Conservation (phyloP, 2,797 vertebrate species). For the Dromococcyx pavoninus region DNA sequence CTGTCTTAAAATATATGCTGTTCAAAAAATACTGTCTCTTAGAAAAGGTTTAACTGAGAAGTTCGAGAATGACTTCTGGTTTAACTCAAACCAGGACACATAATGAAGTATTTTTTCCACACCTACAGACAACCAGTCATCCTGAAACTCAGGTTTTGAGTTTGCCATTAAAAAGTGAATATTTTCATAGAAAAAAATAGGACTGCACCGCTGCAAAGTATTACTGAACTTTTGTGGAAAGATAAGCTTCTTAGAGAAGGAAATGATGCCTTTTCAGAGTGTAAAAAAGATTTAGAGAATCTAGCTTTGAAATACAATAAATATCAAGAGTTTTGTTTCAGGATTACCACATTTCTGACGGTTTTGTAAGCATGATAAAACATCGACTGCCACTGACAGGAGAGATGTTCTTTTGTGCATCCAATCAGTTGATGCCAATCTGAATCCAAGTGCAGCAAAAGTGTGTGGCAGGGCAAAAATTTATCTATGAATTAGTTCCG, state of each 20-base stretch:
- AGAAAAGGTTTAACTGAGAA: too few relatives aligned
- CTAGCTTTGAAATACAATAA: background rate
- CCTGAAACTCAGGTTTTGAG: background rate
- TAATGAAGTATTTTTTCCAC: background rate
- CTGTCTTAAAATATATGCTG: too few relatives aligned
- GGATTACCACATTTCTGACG: background rate
- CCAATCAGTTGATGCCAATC: background rate
- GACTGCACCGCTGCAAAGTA: background rate
- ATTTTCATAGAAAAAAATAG: background rate
- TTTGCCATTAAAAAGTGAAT: background rate
- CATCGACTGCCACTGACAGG: background rate
- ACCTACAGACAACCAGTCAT: background rate
- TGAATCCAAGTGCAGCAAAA: background rate
- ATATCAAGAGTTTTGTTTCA: background rate
- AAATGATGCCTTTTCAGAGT: background rate
- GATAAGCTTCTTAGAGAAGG: background rate
- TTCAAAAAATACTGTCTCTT: too few relatives aligned
- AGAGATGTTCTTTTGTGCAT: background rate
- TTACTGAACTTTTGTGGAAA: background rate
- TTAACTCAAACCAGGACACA: too few relatives aligned
- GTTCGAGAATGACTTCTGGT: too few relatives aligned
- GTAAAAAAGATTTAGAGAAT: background rate
- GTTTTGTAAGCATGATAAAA: background rate
- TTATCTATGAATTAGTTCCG: background rate
- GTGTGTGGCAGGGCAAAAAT: background rate